Evolutionary conservation across 2,888 invertebrate species (phyloP), one percentile per base, ranked within the genome.

Genomic region (Zhengitettix transpicula): DNA sequence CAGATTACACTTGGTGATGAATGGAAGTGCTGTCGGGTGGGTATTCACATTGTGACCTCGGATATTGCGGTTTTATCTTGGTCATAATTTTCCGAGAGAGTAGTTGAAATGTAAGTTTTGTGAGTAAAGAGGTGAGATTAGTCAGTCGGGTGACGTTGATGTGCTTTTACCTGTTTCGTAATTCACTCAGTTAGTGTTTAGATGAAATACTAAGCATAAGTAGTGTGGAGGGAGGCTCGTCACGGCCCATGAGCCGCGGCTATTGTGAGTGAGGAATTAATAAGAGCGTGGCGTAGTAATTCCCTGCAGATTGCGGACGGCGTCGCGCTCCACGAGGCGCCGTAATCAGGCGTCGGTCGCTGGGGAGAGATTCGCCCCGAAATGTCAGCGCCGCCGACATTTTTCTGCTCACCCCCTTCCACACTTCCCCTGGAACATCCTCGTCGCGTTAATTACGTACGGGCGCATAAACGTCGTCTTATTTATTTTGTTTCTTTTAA

Each of bases 361-460:
- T 28, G 15, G 60, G 60, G 60, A 53, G 60, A 53, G 52, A 60
- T 60, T 60, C 60, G 42, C 17, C 10, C 10, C 53, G 17, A 58
- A 52, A 52, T 53, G 53, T 58, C 58, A 53, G 52, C 17, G 28
- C 16, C 44, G 40, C 56, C 41, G 44, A 40, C 28, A 28, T 28
- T 28, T 28, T 28, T 28, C 28, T 28, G 42, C 17, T 55, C 15
- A 5, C 11, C 52, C 28, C 51, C 15, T 10, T n/a, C n/a, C 40
- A 15, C 28, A 28, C 56, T 12, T 10, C 58, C 42, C 52, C 11
- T 11, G 15, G 10, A 10, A 10, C 8, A 10, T 28, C 28, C 28
- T 28, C 47, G 15, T 44, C 56, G 56, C 44, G 28, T 10, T 42
- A 44, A 56, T 16, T n/a, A 17, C 42, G 5, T 5, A 14, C 16